Evolutionary conservation across 2,888 invertebrate species (phyloP), one percentile per base, ranked within the genome.

Genomic region (Leucophora obtusa): DNA sequence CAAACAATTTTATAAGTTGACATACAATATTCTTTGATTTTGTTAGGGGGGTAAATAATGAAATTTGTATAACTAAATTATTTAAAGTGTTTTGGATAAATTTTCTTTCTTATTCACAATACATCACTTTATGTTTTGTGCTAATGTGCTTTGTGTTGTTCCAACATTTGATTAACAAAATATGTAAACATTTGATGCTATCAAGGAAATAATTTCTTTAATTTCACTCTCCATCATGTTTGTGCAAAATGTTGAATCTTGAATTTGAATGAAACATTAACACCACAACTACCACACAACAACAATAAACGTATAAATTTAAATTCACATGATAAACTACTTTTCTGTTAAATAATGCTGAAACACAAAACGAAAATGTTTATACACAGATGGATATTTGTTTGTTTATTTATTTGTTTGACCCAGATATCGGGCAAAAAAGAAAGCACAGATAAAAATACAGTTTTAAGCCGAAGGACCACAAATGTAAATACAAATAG

Each of bases 191-290:
- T 54, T 66, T 68, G 77, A 77, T 73, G 50, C 51, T 77, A 81
- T 81, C 81, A 73, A 70, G 59, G 63, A 81, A 81, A 77, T 81
- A 77, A 81, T 77, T 81, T 69, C 76, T 60, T 70, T 73, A 81
- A 81, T 81, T 77, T 81, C 59, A 50, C 53, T 69, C 69, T 65
- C 38, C 53, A 33, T 21, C 59, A 9, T 71, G n/a, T 65, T 33
- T 60, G 51, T 28, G 35, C 63, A 43, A 43, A 72, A 54, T 72
- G 21, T n/a, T 50, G 17, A 68, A 72, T 69, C 78, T 78, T 58
- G 43, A 54, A 72, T 69, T 72, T 69, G 58, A 59, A 81, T 73
- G 65, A 68, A 76, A 60, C 33, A 76, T 75, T 79, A 79, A 73
- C 63, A 76, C 47, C 14, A 18, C n/a, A 24, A 56, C 35, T 56